A percentile compares a stretch with the other conserved stretches of the same genome.
Conservation (phyloP, 2,113 vertebrate genomes). For the Larimichthys crocea region DNA sequence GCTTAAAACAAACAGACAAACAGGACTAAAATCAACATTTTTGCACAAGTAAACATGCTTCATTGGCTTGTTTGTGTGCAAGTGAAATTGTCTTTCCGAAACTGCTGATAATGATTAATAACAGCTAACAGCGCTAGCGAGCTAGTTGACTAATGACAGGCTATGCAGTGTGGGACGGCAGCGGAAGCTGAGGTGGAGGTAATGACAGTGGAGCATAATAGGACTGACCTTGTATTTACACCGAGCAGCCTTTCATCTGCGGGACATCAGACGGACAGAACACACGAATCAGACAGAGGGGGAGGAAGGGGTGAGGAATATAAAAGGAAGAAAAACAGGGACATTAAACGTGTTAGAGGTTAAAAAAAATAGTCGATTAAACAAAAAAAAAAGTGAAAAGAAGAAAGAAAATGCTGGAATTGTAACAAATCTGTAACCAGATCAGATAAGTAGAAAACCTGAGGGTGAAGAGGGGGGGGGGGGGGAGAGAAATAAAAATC, state of each 20-base stretch:
- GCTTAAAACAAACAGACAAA: background rate
- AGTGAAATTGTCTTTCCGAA: background rate
- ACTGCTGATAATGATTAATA: slow-evolving; percentile 62
- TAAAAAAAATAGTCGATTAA: background rate
- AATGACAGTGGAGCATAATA: slow-evolving; percentile 78
- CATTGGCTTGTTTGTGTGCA: background rate
- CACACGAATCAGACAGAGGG: slow-evolving; percentile 51
- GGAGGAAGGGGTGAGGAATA: background rate
- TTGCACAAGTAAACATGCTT: background rate
- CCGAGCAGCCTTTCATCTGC: slow-evolving; percentile 73
- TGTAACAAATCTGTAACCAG: background rate
- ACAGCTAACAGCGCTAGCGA: slow-evolving; percentile 57
- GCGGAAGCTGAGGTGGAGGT: slow-evolving; percentile 78
- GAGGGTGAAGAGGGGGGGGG: background rate
- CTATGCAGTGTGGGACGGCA: slow-evolving; percentile 47
- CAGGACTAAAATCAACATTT: background rate
- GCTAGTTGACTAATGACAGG: slow-evolving; percentile 76
- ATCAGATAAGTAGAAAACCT: slow-evolving; percentile 49
- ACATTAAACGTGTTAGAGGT: slow-evolving; percentile 19
- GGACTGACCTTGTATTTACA: slow-evolving; percentile 81
- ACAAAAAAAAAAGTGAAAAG: background rate
- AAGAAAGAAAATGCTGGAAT: background rate
- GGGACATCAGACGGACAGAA: slow-evolving; percentile 54
- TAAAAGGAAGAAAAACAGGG: background rate
- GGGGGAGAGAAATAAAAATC: slow-evolving; percentile 55